Conservation (phyloP, 2,888 invertebrate species). For the Dryadula phaetusa region DNA sequence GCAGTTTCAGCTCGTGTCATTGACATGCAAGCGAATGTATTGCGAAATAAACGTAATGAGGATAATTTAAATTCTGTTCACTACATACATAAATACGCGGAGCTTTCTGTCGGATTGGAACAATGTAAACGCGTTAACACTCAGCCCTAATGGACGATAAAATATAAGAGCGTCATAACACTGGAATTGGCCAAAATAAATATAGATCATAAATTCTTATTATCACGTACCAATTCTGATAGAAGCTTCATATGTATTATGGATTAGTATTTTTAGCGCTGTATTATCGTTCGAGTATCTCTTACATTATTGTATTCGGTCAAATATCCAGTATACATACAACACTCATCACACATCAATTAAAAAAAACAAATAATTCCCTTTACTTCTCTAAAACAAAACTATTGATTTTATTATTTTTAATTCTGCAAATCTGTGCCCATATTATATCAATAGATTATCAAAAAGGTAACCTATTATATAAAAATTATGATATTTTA, state of each 20-base stretch:
- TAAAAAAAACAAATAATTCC: no score
- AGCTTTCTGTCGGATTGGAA: conserved; percentile 21
- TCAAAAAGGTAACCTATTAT: no score
- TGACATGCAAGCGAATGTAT: conserved; percentile 6
- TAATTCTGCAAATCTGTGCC: no score
- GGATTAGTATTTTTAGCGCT: background rate
- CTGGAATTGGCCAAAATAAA: conserved; percentile 31
- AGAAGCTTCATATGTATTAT: conserved; percentile 18
- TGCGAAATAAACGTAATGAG: conserved; percentile 8
- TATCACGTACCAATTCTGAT: conserved; percentile 28
- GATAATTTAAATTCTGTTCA: conserved; percentile 16
- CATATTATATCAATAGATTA: no score
- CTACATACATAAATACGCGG: conserved; percentile 2
- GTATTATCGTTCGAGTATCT: background rate
- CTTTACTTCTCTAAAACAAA: no score
- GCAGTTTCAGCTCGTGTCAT: background rate
- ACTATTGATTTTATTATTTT: no score
- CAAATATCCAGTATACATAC: no score
- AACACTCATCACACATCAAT: no score
- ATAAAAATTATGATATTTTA: no score
- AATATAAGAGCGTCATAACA: conserved; percentile 33
- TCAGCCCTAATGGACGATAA: conserved; percentile 31
- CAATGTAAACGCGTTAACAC: conserved; percentile 24
- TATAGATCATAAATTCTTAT: conserved; percentile 33
- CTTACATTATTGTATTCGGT: no score